A percentile compares a stretch with the other conserved stretches of the same genome.
These are phyloP conservation scores for Xiphydria camelus DNA, from an alignment of 2,888 invertebrate genomes.

Conservation along the genomic window DNA sequence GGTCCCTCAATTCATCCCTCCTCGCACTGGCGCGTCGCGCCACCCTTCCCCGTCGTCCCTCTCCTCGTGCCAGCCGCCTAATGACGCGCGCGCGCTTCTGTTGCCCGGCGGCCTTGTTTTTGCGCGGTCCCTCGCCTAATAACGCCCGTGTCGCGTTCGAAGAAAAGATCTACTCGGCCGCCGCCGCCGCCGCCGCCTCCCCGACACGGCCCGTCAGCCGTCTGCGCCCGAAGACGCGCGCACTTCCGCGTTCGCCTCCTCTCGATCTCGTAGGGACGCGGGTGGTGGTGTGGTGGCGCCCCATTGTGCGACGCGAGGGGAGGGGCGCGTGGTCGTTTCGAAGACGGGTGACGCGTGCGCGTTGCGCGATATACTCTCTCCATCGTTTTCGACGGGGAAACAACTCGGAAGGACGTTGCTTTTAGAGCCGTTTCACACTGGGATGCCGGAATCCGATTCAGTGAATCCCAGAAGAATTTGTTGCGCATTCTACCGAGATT, in stretches of 20 bases:
- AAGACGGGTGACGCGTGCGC: no score
- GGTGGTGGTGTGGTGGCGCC: no score
- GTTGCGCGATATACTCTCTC: no score
- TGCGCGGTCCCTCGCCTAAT: constrained; percentile 19
- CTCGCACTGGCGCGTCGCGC: constrained; percentile 9
- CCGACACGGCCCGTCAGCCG: constrained; percentile 14
- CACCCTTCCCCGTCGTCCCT: constrained; percentile 14
- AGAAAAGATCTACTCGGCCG: constrained; percentile 8
- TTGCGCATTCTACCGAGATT: no score
- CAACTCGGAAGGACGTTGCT: no score
- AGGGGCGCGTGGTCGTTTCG: no score
- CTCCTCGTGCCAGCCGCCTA: constrained; percentile 9
- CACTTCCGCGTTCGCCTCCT: neutral
- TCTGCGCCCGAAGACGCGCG: constrained; percentile 15
- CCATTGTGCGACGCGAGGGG: no score
- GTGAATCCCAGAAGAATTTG: no score
- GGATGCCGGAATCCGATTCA: no score
- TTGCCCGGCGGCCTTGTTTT: constrained; percentile 16
- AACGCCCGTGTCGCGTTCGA: constrained; percentile 16
- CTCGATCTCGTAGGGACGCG: no score
- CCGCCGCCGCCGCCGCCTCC: neutral
- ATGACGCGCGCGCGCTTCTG: constrained; percentile 2
- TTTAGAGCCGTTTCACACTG: no score
- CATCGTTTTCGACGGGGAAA: no score
- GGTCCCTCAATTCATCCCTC: neutral